phyloP scores from a whole-genome alignment of 2,888 invertebrate species.

The Argyresthia goedartella region DNA sequence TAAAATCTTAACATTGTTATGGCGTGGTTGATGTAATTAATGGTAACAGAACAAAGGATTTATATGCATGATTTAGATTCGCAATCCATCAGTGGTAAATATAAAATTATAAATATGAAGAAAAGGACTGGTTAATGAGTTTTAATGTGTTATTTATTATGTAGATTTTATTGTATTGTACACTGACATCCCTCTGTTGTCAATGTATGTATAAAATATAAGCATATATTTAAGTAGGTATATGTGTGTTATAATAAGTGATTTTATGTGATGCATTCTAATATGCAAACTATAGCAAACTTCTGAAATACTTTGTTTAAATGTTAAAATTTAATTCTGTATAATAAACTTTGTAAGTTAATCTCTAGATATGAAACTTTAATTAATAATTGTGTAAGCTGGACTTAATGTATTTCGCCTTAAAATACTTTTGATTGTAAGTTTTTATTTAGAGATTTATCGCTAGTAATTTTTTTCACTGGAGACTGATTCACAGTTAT shows the following conservation, averaged over 20 bases:
- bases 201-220: not conserved
- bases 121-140: conserved; percentile 41
- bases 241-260: conserved; percentile 1
- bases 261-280: not conserved
- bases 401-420: not conserved
- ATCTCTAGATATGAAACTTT: not conserved
- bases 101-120: conserved; percentile 13
- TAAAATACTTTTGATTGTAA: not conserved
- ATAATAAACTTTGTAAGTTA: not conserved
- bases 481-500: no score
- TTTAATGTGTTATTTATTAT: conserved; percentile 62
- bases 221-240: conserved; percentile 5
- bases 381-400: not conserved
- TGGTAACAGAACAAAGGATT: conserved; percentile 23
- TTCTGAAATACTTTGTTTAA: not conserved
- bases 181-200: not conserved
- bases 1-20: not conserved
- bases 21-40: not conserved
- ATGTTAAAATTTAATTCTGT: not conserved
- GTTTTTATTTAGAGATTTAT: no score
- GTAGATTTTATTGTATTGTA: conserved; percentile 25
- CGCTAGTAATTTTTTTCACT: no score
- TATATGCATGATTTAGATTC: conserved; percentile 25
- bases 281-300: not conserved
- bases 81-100: conserved; percentile 28